Conservation (phyloP, 2,888 invertebrate genomes). For the Glaucopsyche alexis region DNA sequence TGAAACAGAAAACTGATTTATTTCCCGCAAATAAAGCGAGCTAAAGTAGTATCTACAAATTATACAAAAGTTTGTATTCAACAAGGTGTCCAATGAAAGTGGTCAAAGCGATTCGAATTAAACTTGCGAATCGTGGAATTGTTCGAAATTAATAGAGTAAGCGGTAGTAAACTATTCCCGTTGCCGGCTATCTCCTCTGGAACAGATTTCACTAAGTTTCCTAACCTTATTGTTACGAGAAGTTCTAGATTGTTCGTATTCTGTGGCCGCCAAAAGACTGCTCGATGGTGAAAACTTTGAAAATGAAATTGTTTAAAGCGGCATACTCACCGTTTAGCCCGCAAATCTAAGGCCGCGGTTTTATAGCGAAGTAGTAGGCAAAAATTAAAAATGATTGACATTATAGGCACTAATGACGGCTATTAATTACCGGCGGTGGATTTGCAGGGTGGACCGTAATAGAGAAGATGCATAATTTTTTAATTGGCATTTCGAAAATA, state of each 20-base stretch:
- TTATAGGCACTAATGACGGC: too few relatives aligned
- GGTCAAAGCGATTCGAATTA: slow-evolving; percentile 28
- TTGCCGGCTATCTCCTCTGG: slow-evolving; percentile 3
- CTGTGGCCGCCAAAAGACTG: neutral
- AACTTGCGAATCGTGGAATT: slow-evolving; percentile 14
- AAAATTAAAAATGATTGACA: too few relatives aligned
- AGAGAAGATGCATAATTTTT: too few relatives aligned
- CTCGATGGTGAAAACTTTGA: neutral
- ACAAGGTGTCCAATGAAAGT: slow-evolving; percentile 15
- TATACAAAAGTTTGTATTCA: slow-evolving; percentile 25
- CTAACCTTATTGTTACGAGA: slow-evolving; percentile 18
- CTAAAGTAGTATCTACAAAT: slow-evolving; percentile 1
- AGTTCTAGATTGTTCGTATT: slow-evolving; percentile 6
- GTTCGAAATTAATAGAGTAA: slow-evolving; percentile 22
- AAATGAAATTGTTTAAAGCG: neutral
- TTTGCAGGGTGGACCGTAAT: too few relatives aligned
- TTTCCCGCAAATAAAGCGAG: neutral
- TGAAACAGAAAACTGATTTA: neutral
- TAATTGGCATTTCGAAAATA: too few relatives aligned
- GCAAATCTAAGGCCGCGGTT: too few relatives aligned
- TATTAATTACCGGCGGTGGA: too few relatives aligned
- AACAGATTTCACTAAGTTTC: slow-evolving; percentile 25
- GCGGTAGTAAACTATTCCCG: slow-evolving; percentile 17
- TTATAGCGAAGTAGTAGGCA: too few relatives aligned
- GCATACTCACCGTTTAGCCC: too few relatives aligned